These are phyloP conservation scores for Sipunculus nudus DNA, from an alignment of 2,888 invertebrate genomes.

Conservation along the genomic window DNA sequence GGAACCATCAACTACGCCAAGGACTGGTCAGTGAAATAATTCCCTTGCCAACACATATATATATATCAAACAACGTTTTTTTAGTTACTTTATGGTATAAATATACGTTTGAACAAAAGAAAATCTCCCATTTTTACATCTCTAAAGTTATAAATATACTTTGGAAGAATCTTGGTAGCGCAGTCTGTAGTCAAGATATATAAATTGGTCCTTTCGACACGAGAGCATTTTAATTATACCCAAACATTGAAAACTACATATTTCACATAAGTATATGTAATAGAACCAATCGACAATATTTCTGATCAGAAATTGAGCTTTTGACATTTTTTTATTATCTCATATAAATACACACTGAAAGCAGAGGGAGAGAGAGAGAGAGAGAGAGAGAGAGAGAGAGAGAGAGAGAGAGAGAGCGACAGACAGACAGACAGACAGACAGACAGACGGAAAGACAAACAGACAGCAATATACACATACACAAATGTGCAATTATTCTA, in stretches of 20 bases:
- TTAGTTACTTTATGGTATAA: no score
- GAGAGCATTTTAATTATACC: neutral
- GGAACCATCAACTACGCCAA: conserved; percentile 17
- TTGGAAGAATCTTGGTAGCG: neutral
- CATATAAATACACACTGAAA: no score
- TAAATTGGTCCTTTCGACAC: neutral
- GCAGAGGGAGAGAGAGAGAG: neutral
- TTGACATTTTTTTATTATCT: no score
- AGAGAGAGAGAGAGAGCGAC: neutral
- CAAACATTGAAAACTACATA: no score
- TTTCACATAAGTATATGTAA: no score
- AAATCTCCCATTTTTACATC: neutral
- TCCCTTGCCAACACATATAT: no score
- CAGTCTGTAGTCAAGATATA: neutral
- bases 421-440: neutral
- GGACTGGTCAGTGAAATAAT: conserved; percentile 12
- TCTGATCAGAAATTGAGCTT: no score
- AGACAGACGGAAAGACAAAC: neutral
- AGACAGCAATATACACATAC: neutral
- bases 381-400: neutral
- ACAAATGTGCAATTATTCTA: neutral
- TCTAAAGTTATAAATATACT: neutral
- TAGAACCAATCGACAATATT: no score
- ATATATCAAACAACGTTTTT: no score
- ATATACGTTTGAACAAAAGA: no score